A percentile compares a stretch with the other conserved stretches of the same genome.
Conservation (phyloP, 2,888 invertebrate species). For the Lasioglossum calceatum region DNA sequence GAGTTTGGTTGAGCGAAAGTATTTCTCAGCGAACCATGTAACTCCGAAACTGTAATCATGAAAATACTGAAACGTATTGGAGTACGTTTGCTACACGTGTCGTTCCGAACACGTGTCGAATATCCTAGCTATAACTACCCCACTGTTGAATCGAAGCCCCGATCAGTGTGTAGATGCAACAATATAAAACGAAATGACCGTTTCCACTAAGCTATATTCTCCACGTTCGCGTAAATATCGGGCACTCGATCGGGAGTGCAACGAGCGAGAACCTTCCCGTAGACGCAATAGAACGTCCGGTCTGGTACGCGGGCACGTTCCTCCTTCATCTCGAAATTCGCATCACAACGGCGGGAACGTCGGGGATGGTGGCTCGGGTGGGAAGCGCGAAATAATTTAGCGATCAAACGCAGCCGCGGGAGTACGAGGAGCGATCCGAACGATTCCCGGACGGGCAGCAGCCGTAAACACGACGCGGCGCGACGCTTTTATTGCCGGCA, state of each 20-base stretch:
- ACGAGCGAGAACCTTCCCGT: background rate
- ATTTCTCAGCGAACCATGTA: background rate
- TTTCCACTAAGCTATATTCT: background rate
- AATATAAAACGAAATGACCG: background rate
- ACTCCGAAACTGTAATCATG: too few species aligned
- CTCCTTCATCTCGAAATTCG: background rate
- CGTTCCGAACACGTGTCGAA: background rate
- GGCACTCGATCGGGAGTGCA: background rate
- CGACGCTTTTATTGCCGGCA: conserved; percentile 64
- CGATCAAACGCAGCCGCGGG: conserved; percentile 53
- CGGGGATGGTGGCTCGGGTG: background rate
- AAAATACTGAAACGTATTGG: too few species aligned
- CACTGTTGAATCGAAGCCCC: background rate
- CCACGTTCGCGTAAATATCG: background rate
- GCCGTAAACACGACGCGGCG: conserved; percentile 64
- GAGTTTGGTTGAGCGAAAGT: too few species aligned
- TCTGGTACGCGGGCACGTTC: background rate
- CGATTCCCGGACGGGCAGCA: conserved; percentile 40
- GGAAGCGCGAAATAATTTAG: conserved; percentile 48
- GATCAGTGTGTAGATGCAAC: background rate
- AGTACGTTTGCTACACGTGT: too few species aligned
- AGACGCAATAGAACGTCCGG: background rate
- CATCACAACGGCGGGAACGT: background rate
- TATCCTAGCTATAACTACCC: background rate
- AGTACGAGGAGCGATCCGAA: conserved; percentile 50